Evolutionary conservation across 2,113 vertebrate genomes (phyloP), one percentile per base, ranked within the genome.

Genomic region (Egretta garzetta): DNA sequence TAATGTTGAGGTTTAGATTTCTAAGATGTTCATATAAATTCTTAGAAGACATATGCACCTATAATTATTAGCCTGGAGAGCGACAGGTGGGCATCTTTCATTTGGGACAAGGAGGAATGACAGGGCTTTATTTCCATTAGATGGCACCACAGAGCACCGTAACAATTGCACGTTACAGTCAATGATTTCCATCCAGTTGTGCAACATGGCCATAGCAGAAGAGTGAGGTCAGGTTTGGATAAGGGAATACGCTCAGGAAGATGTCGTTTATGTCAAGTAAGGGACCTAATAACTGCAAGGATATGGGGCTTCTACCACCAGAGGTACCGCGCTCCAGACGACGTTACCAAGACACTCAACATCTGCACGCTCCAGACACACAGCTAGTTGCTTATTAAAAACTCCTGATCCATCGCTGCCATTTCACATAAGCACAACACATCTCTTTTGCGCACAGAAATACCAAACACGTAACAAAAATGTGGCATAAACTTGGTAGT

Each of bases 61-160:
- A 2, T 8, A n/a, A 19, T 6, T 30, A 12, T 39, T 9, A 23
- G 67, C 21, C 28, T 22, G 53, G n/a, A 13, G 0, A 33, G 28
- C 20, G 93, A 21, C 13, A 41, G 33, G 17, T 3, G 49, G 59
- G 15, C 5, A 0, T 2, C 19, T 33, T 37, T 47, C 37, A 2
- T 4, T 32, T 10, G 4, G 1, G 80, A 60, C 28, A 24, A 14
- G 47, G n/a, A 43, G 68, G 10, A 43, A 41, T 4, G 50, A 5
- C 88, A 33, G 27, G 1, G 86, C 26, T 15, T 13, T 33, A 41
- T 53, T 77, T 62, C 94, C 96, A 94, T 90, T 87, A 98, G 97
- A 92, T 97, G 97, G 96, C 96, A 97, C 62, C 72, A 95, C 56
- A 41, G 68, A 95, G 94, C 80, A 82, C 79, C 21, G 12, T 10